A percentile compares a stretch with the other conserved stretches of the same genome.
Conservation (phyloP, 2,888 invertebrate species). For the Steromphala cineraria region DNA sequence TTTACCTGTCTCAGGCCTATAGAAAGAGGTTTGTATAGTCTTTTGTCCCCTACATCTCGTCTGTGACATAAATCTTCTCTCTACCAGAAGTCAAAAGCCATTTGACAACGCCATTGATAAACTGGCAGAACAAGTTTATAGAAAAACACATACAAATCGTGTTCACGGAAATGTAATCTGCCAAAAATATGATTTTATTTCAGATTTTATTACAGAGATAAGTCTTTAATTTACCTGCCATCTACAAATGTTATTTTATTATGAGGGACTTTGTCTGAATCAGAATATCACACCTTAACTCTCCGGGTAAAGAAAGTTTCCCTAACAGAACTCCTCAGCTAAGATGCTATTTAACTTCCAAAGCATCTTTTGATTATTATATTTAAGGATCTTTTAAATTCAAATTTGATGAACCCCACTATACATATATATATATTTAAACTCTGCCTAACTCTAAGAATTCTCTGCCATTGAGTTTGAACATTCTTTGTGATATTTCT, state of each 20-base stretch:
- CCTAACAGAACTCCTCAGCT: not conserved
- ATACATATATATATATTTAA: too few species aligned
- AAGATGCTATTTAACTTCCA: too few species aligned
- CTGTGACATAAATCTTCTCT: not conserved
- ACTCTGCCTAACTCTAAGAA: too few species aligned
- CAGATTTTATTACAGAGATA: not conserved
- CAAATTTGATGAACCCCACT: too few species aligned
- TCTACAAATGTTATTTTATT: not conserved
- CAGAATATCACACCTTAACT: not conserved
- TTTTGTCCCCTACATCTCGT: not conserved
- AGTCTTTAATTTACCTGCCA: not conserved
- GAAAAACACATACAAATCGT: not conserved
- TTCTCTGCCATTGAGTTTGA: too few species aligned
- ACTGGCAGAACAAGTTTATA: not conserved
- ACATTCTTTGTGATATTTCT: too few species aligned
- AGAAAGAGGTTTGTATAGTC: not conserved
- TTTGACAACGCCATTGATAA: not conserved
- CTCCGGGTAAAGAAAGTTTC: not conserved
- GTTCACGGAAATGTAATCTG: not conserved
- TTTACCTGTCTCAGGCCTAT: not conserved
- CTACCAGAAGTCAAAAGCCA: conserved; percentile 6
- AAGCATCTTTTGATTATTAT: too few species aligned
- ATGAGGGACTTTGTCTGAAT: not conserved
- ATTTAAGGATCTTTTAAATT: too few species aligned
- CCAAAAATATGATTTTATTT: not conserved